These are phyloP conservation scores for Anoplolepis gracilipes DNA, from an alignment of 1,140 invertebrate species.

Conservation along the genomic window DNA sequence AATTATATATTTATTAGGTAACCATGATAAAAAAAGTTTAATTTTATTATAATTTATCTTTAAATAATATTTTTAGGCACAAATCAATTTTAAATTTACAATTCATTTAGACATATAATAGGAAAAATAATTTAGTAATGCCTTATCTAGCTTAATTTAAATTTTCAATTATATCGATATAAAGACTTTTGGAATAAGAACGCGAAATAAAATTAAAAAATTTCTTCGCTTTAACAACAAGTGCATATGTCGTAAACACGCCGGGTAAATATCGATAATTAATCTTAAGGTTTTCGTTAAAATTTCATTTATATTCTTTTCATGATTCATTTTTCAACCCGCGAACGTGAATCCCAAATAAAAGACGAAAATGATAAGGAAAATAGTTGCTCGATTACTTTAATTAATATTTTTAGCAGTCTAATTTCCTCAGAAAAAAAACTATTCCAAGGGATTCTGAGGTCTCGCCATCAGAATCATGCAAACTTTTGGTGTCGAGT, in stretches of 20 bases:
- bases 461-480: conserved; percentile 40
- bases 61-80: background rate
- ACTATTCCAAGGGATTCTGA: conserved; percentile 52
- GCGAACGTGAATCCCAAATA: conserved; percentile 56
- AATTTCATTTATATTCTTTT: background rate
- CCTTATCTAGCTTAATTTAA: background rate
- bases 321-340: conserved; percentile 8
- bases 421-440: conserved; percentile 29
- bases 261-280: conserved; percentile 10
- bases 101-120: background rate
- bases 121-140: too few relatives aligned
- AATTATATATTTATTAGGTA: background rate
- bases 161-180: background rate
- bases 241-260: background rate
- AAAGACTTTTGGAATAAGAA: background rate
- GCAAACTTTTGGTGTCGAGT: conserved; percentile 49
- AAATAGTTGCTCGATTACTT: conserved; percentile 70
- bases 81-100: background rate
- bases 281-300: conserved; percentile 19
- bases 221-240: background rate
- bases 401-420: conserved; percentile 69
- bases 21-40: background rate
- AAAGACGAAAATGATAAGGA: conserved; percentile 71
- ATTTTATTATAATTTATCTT: background rate
- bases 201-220: too few relatives aligned